Conservation (phyloP, 2,888 invertebrate species). For the Drosophila rellima region DNA sequence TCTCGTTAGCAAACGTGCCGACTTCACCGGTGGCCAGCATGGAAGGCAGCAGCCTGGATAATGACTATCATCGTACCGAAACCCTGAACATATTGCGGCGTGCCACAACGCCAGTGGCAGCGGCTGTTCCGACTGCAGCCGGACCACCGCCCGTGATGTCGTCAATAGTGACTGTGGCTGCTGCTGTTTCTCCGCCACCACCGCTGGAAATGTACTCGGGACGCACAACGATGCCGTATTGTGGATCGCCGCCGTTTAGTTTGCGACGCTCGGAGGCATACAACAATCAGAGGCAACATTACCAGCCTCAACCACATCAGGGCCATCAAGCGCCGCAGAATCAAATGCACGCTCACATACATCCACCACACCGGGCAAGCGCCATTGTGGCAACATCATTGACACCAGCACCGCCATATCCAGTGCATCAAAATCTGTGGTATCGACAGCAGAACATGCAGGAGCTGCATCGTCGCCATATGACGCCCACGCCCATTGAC, state of each 20-base stretch:
- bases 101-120: constrained; percentile 41
- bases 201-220: constrained; percentile 79
- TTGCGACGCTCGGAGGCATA: constrained; percentile 71
- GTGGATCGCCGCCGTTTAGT: constrained; percentile 84
- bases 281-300: constrained; percentile 71
- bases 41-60: constrained; percentile 29
- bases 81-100: constrained; percentile 46
- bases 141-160: constrained; percentile 49
- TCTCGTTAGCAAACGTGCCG: constrained; percentile 59
- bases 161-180: constrained; percentile 63
- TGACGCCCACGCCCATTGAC: constrained; percentile 85
- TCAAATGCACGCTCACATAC: constrained; percentile 79
- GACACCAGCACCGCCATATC: constrained; percentile 88
- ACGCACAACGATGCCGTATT: constrained; percentile 78
- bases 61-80: constrained; percentile 49
- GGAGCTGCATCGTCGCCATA: constrained; percentile 87
- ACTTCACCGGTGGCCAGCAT: constrained; percentile 45
- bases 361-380: constrained; percentile 67
- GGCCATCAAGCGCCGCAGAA: constrained; percentile 78
- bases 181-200: constrained; percentile 77
- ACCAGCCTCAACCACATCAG: constrained; percentile 70
- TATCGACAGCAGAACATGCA: constrained; percentile 90
- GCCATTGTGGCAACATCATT: constrained; percentile 66
- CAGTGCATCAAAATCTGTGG: constrained; percentile 91
- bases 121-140: constrained; percentile 46